Conservation (phyloP, 2,113 vertebrate species). For the Colossoma macropomum region DNA sequence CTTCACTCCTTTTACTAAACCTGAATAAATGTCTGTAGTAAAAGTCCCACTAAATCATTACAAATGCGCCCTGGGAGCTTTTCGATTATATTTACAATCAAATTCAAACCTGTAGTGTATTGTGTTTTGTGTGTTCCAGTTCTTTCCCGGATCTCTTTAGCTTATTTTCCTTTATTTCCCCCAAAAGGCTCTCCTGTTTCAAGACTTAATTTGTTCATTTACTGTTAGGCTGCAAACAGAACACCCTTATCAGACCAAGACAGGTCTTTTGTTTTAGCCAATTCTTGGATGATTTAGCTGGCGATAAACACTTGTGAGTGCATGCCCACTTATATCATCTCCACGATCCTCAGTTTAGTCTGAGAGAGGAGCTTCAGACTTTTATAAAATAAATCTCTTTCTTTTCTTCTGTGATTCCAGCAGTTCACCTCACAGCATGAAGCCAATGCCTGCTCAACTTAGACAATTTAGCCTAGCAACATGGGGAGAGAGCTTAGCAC, state of each 20-base stretch:
- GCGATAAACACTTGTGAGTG: background rate
- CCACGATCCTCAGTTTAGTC: background rate
- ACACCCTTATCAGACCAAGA: background rate
- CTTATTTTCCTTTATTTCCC: too few relatives aligned
- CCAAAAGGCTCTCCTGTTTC: background rate
- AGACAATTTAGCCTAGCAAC: background rate
- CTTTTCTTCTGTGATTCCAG: background rate
- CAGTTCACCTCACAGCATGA: conserved; percentile 11
- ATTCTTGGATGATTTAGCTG: background rate
- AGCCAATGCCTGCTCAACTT: background rate
- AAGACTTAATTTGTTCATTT: background rate
- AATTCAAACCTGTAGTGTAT: too few relatives aligned
- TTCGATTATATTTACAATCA: background rate
- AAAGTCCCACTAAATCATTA: background rate
- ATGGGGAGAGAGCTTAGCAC: background rate
- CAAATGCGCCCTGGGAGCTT: background rate
- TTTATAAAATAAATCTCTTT: background rate
- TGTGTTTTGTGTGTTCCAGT: too few relatives aligned
- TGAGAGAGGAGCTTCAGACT: background rate
- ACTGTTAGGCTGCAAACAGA: background rate
- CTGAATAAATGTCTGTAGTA: background rate
- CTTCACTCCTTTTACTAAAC: background rate
- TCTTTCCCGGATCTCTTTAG: too few relatives aligned
- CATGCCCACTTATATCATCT: background rate
- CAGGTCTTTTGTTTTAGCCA: background rate